Conservation (phyloP, 2,888 invertebrate species). For the Neoaliturus tenellus region DNA sequence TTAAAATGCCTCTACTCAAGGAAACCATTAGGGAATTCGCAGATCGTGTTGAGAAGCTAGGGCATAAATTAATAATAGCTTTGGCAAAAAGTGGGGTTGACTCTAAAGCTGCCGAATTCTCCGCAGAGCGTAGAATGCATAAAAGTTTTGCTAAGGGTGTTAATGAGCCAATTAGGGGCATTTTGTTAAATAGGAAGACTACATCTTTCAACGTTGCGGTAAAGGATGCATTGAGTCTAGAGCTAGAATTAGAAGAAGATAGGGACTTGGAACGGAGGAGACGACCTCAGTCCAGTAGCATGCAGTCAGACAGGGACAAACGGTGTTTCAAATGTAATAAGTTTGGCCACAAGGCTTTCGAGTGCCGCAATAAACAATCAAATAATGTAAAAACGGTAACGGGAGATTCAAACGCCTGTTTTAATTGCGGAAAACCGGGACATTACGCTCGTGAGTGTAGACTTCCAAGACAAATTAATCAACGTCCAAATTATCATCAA, state of each 20-base stretch:
- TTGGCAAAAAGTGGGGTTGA: not conserved
- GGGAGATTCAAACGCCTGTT: not conserved
- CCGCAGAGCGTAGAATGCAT: not conserved
- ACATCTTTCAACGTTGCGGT: not conserved
- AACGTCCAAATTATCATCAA: no score
- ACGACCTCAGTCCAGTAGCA: no score
- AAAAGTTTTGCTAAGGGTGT: not conserved
- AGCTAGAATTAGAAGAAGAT: not conserved
- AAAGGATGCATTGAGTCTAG: not conserved
- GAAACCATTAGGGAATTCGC: slow-evolving; percentile 4
- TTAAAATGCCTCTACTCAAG: no score
- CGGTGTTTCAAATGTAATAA: slow-evolving; percentile 22
- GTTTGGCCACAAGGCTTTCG: not conserved
- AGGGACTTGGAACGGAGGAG: no score
- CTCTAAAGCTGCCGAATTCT: not conserved
- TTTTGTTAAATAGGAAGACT: slow-evolving; percentile 1
- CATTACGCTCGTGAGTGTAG: not conserved
- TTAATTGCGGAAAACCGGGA: slow-evolving; percentile 14
- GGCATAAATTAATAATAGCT: slow-evolving; percentile 2
- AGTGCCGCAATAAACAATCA: not conserved
- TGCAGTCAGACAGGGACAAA: no score
- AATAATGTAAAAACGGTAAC: not conserved
- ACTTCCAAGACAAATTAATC: not conserved
- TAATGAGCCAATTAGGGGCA: not conserved
- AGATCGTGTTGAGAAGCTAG: not conserved